A percentile compares a stretch with the other conserved stretches of the same genome.
These are phyloP conservation scores for Cephonodes hylas DNA, from an alignment of 2,888 invertebrate species.

Conservation along the genomic window DNA sequence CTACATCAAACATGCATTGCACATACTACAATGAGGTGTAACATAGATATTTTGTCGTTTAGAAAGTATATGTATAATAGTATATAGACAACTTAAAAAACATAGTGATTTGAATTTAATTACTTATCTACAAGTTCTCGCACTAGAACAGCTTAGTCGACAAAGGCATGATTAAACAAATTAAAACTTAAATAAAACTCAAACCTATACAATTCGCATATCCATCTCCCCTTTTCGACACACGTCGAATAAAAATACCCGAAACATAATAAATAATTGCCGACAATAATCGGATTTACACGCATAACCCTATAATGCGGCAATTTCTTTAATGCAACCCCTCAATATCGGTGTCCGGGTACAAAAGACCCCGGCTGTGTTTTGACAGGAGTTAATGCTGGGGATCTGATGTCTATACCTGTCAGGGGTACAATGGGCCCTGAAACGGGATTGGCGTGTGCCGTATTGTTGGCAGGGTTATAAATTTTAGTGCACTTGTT, in stretches of 20 bases:
- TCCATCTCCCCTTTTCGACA: background rate
- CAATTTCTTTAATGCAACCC: constrained; percentile 39
- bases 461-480: constrained; percentile 19
- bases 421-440: constrained; percentile 20
- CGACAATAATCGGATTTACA: constrained; percentile 36
- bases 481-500: constrained; percentile 9
- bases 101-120: no score
- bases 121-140: no score
- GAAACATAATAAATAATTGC: constrained; percentile 3
- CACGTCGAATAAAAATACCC: background rate
- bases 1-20: no score
- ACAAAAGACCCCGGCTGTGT: constrained; percentile 56
- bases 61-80: no score
- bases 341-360: constrained; percentile 58
- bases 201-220: background rate
- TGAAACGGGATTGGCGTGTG: constrained; percentile 20
- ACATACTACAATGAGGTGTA: no score
- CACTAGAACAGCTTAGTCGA: no score
- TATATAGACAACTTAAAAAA: no score
- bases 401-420: constrained; percentile 18
- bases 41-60: no score
- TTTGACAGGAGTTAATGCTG: constrained; percentile 74
- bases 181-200: no score
- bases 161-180: no score
- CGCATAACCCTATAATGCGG: constrained; percentile 43